These are phyloP conservation scores for Trissoscelio sp. DNA, from an alignment of 2,888 invertebrate genomes.

Conservation along the genomic window DNA sequence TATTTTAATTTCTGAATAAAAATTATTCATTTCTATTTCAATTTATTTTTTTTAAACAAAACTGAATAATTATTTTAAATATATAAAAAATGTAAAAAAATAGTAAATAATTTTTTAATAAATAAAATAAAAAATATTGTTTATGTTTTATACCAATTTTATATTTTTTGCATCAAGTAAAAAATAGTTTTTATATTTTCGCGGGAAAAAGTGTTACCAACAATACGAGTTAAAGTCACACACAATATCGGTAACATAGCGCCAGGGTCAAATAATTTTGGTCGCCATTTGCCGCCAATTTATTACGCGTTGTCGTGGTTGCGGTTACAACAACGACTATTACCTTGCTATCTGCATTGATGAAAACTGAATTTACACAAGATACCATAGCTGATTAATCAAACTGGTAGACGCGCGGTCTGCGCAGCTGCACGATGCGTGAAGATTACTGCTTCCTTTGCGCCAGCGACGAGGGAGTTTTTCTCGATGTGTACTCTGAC, in stretches of 20 bases:
- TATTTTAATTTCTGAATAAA: no score
- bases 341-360: not conserved
- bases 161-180: no score
- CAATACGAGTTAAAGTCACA: no score
- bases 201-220: no score
- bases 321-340: conserved; percentile 2
- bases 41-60: no score
- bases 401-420: not conserved
- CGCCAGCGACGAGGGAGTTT: conserved; percentile 80
- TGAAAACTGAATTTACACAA: not conserved
- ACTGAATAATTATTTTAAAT: no score
- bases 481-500: conserved; percentile 77
- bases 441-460: conserved; percentile 78
- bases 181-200: no score
- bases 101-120: no score
- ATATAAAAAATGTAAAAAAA: no score
- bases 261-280: conserved; percentile 21
- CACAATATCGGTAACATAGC: not conserved
- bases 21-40: no score
- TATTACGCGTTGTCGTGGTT: conserved; percentile 66
- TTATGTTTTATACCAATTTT: no score
- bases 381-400: conserved; percentile 1
- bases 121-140: no score
- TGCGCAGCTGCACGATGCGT: conserved; percentile 71
- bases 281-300: conserved; percentile 73